Evolutionary conservation across 1,140 invertebrate species (phyloP), one percentile per base, ranked within the genome.

Genomic region (Drosophila jambulina): DNA sequence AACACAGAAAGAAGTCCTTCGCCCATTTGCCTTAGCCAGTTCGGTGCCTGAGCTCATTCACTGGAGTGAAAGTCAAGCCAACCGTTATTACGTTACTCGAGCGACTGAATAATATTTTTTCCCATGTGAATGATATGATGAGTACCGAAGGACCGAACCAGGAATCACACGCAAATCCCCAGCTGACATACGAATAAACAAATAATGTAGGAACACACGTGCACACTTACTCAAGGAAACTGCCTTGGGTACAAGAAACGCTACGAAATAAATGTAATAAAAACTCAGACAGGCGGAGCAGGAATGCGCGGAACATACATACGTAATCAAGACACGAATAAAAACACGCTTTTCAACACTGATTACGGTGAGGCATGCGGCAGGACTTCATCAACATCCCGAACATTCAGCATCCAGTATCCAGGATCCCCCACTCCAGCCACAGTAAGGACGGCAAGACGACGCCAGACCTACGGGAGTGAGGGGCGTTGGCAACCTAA

Each of bases 1-100:
- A 87, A 87, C 80, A 83, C 68, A 83, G 83, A 84, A 88, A 62
- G 53, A 87, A 78, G 84, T 80, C 72, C 40, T 53, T 62, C 10
- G 46, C 32, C 27, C 56, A 29, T 32, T 17, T 17, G 49, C 23
- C 36, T 19, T 27, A 38, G 53, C 34, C 53, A 56, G 53, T 25
- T 23, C 34, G 4, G 9, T 6, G 32, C 36, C 19, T 9, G 23
- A 59, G 27, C 54, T 78, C 75, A 78, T 78, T 78, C n/a, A 78
- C 60, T 1, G 6, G 8, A 29, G 19, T 54, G 53, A 62, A 56
- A 70, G 56, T 68, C 48, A 32, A 29, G 51, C 21, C 21, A 40
- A 69, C 48, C 19, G 15, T 57, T 27, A 34, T 71, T 70, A 68
- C 67, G n/a, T n/a, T n/a, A n/a, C 15, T 32, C 8, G 13, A 23